Base-by-base conservation (phyloP, 1,140 invertebrate genomes). In the Muscidifurax raptorellus region DNA sequence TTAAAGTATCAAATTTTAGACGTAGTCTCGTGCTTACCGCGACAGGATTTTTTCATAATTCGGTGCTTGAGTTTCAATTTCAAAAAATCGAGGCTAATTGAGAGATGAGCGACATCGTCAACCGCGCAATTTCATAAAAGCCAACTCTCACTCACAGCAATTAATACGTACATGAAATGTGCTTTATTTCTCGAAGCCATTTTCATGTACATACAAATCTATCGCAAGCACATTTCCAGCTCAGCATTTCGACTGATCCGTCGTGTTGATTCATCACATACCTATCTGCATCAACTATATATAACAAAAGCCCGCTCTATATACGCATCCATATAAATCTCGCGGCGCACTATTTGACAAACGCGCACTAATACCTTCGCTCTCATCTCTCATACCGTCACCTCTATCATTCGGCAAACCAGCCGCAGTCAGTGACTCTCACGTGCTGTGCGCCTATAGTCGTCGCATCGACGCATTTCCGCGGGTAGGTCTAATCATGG, bases 401-500 rank as follows among this genome's bases (percentile, higher is more conserved):
- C 18, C 52, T n/a, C n/a, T 59, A 59, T 59, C 52, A 59, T 59
- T 22, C 52, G n/a, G 22, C 22, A 15, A 44, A 52, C 44, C 44
- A 78, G 76, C 18, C 25, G 15, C 59, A 32, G 44, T 52, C 15
- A 40, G 40, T 27, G n/a, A n/a, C 66, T n/a, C 27, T 78, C 74
- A 5, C 32, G 2, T 2, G 2, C 1, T 32, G 66, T 77, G 66
- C 40, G 18, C 22, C 9, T 22, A 67, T 4, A 2, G n/a, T n/a
- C 27, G 66, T 27, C 27, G 25, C 66, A 69, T 28, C 66, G 66
- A 69, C 22, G 75, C 36, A 27, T 47, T 52, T 22, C 64, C 44
- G 69, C 32, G 5, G 25, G n/a, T 18, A 2, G 52, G 30, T 67
- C 74, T 71, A 83, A 78, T 78, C 82, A 77, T 12, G 64, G 15